phyloP scores from a whole-genome alignment of 2,888 invertebrate species.

The Leucophenga maculata region DNA sequence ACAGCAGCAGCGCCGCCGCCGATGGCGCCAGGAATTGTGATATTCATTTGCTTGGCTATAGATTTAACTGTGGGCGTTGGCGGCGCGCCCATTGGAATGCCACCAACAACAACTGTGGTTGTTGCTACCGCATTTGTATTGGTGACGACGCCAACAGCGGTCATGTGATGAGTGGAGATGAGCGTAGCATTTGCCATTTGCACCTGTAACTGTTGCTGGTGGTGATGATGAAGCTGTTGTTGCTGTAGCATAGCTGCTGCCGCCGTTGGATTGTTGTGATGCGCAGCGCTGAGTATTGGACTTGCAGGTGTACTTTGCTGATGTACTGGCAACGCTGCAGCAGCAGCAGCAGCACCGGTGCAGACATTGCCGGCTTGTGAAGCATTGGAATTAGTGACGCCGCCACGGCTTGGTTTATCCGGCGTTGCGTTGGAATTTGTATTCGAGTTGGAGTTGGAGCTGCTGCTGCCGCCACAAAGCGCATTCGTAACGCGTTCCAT shows the following conservation, averaged over 20 bases:
- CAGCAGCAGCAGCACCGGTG: neutral
- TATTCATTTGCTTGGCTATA: constrained; percentile 69
- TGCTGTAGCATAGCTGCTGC: constrained; percentile 45
- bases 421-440: constrained; percentile 55
- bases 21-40: constrained; percentile 55
- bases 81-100: constrained; percentile 63
- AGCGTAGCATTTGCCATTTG: constrained; percentile 63
- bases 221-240: constrained; percentile 55
- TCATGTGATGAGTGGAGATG: constrained; percentile 62
- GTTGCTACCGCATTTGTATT: constrained; percentile 24
- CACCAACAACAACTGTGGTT: constrained; percentile 26
- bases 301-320: constrained; percentile 34
- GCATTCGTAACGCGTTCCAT: constrained; percentile 92
- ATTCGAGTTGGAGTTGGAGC: constrained; percentile 43
- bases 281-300: constrained; percentile 23
- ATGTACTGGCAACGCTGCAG: constrained; percentile 28
- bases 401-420: constrained; percentile 62
- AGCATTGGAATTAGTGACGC: constrained; percentile 5
- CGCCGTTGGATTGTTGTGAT: constrained; percentile 28
- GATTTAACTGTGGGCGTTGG: constrained; percentile 68
- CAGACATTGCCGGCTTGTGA: constrained; percentile 27
- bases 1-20: neutral
- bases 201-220: constrained; percentile 65
- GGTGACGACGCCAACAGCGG: constrained; percentile 38
- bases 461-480: constrained; percentile 81